Percentiles rank a stretch among this genome's conserved stretches.
Evolutionary conservation across 2,888 invertebrate species (phyloP).

Genomic region (Conchocele bisecta): DNA sequence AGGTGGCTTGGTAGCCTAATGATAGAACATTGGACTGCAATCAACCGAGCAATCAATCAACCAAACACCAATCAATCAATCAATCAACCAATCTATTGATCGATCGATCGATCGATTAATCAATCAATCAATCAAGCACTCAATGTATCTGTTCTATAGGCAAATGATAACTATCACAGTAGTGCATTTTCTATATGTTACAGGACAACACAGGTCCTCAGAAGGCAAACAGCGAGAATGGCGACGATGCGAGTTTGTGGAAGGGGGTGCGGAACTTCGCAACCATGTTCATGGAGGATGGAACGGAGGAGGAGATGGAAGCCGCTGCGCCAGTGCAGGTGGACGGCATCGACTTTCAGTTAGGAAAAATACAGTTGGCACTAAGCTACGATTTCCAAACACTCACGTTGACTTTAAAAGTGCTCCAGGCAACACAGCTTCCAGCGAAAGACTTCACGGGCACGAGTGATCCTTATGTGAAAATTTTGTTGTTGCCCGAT

Average conservation of each 20-base stretch:
- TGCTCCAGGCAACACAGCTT: slow-evolving; percentile 78
- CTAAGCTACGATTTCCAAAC: slow-evolving; percentile 80
- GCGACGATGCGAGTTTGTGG: slow-evolving; percentile 68
- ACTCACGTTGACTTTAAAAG: slow-evolving; percentile 78
- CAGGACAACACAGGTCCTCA: too few relatives aligned
- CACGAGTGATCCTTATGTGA: slow-evolving; percentile 83
- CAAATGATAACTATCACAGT: too few relatives aligned
- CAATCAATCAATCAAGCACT: too few relatives aligned
- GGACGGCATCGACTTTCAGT: slow-evolving; percentile 75
- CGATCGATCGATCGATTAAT: too few relatives aligned
- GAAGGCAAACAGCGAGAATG: slow-evolving; percentile 46
- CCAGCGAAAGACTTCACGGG: slow-evolving; percentile 82
- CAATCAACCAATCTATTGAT: too few relatives aligned
- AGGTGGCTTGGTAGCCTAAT: too few relatives aligned
- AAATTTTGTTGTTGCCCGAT: slow-evolving; percentile 81
- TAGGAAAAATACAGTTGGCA: slow-evolving; percentile 79
- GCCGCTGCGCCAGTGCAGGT: slow-evolving; percentile 52
- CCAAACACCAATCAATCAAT: too few relatives aligned
- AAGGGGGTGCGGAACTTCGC: slow-evolving; percentile 75
- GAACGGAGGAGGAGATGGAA: slow-evolving; percentile 51
- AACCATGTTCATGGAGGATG: slow-evolving; percentile 76
- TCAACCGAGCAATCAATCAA: too few relatives aligned
- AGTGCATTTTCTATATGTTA: too few relatives aligned
- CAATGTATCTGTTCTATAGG: too few relatives aligned
- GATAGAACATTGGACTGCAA: too few relatives aligned